Conservation (phyloP, 1,140 invertebrate genomes). For the Muscidifurax raptorellus region DNA sequence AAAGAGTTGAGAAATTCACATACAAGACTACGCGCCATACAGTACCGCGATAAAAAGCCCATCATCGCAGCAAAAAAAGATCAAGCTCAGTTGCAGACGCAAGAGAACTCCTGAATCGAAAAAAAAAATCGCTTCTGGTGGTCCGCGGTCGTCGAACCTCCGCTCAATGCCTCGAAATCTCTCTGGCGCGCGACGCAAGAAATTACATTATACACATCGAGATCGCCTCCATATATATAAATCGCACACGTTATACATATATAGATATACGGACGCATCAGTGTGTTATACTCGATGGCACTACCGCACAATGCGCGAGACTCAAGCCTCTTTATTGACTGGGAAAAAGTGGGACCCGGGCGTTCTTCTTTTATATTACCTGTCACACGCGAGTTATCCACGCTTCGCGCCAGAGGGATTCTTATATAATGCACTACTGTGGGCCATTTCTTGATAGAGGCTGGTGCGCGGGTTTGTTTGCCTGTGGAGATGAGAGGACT, state of each 20-base stretch:
- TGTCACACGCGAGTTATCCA: conserved; percentile 33
- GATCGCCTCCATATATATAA: neutral
- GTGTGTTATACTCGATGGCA: neutral
- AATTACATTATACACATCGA: conserved; percentile 35
- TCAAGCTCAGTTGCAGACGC: neutral
- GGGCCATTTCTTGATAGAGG: conserved; percentile 7
- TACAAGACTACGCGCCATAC: neutral
- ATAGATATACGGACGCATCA: too few relatives aligned
- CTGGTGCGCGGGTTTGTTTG: neutral
- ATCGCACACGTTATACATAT: too few relatives aligned
- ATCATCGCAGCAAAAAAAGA: neutral
- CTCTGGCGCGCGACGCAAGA: neutral
- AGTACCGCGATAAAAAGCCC: neutral
- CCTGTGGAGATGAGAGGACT: conserved; percentile 2
- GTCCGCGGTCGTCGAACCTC: conserved; percentile 13
- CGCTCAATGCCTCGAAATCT: conserved; percentile 9
- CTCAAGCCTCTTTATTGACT: neutral
- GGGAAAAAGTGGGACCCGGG: neutral
- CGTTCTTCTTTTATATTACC: conserved; percentile 31
- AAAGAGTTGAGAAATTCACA: conserved; percentile 9
- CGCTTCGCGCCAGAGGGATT: neutral
- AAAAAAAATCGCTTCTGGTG: conserved; percentile 32
- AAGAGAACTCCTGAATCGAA: neutral
- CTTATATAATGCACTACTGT: neutral
- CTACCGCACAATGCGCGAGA: neutral